Evolutionary conservation across 2,113 vertebrate genomes (phyloP), one percentile per base, ranked within the genome.

Genomic region (Tichodroma muraria): DNA sequence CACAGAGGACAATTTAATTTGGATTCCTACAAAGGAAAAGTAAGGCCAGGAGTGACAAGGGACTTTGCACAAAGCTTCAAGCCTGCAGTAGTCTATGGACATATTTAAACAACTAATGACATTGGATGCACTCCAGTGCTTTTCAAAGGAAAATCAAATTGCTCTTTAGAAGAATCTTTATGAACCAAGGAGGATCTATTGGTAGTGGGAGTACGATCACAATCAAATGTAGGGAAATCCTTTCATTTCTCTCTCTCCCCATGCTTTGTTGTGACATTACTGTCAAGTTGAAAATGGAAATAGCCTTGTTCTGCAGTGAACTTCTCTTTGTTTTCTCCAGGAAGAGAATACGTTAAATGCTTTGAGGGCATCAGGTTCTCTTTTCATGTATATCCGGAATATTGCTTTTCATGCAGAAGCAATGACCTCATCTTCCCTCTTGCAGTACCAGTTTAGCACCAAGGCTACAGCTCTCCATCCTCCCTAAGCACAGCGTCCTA

Each of bases 61-160:
- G 57, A 40, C 69, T 70, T 80, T 35, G 9, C 22, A 86, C 11
- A 79, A 71, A 92, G 53, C 84, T 91, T 40, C 57, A 89, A 49
- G 45, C 44, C 56, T 61, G 40, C 24, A 38, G 47, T 63, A 86
- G 21, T 68, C 90, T 60, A 8, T 59, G 63, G 49, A 49, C n/a
- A 63, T 60, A 76, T 69, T 85, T 92, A 68, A 92, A 95, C 61
- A 92, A 71, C 42, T 91, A 81, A 93, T 89, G 78, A 65, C 45
- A 82, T 85, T 89, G 85, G 63, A 91, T 80, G 59, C 78, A 94
- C 70, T 89, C 78, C n/a, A 77, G 45, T 88, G 75, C 50, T 77
- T 89, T 92, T 79, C 80, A 94, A 93, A 92, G 66, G 57, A 56
- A 93, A 94, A 92, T 85, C 50, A 82, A 97, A 85, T 82, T 85